Base-by-base conservation (phyloP, 2,888 invertebrate genomes). In the Acanthosoma haemorrhoidale region DNA sequence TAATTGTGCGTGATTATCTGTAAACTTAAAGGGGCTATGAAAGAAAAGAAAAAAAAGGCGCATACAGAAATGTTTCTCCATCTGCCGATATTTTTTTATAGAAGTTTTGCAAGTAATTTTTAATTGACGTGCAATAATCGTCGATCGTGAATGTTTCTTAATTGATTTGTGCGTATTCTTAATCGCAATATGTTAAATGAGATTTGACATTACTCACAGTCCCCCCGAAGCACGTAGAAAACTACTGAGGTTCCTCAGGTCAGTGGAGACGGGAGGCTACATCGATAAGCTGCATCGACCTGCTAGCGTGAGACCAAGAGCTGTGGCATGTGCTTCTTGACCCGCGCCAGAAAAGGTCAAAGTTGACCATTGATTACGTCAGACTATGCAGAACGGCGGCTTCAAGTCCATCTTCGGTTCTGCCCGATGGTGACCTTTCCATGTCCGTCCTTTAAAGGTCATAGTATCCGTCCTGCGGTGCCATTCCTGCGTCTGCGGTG, bases 401-500 rank as follows among this genome's bases (percentile, higher is more conserved):
- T n/a, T n/a, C 21, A 43, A 11, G 18, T 21, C 43, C 43, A 21
- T 51, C 51, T 11, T 51, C 25, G 3, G 51, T n/a, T n/a, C 25
- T 25, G n/a, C n/a, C n/a, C n/a, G n/a, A n/a, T n/a, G 51, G n/a
- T 51, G 51, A 51, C 51, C 51, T 51, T 51, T 51, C 51, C 51
- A 8, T 25, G 51, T 51, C 51, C 51, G 51, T 51, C 51, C 51
- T 51, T 51, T 51, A 51, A 51, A 51, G 51, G 51, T 51, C 51
- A 51, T 25, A 1, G 4, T 21, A 25, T 29, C 51, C 25, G 25
- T 51, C 51, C 25, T 29, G 25, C 2, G 5, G 18, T 16, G 9
- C 16, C 4, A 21, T 39, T 39, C n/a, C 39, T 15, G 43, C 1
- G 43, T 11, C 2, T 21, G 16, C 16, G 18, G 16, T 2, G n/a